Conservation (phyloP, 2,888 invertebrate species). For the Diachrysia chrysitis region DNA sequence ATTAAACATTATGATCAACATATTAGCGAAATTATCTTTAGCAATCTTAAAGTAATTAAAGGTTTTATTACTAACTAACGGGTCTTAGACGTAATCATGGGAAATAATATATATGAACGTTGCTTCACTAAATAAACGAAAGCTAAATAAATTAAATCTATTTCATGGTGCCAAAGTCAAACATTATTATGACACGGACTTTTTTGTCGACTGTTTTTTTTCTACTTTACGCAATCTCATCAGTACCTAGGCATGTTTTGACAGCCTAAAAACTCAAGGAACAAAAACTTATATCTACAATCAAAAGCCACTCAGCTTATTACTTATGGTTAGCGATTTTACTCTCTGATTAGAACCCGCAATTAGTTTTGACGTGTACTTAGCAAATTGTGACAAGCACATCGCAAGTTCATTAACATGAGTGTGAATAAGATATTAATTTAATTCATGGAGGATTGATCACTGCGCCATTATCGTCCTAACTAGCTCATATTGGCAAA, state of each 20-base stretch:
- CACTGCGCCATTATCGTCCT: slow-evolving; percentile 19
- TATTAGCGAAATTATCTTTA: too few species aligned
- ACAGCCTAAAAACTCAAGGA: slow-evolving; percentile 24
- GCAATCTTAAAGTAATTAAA: too few species aligned
- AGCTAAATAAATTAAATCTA: too few species aligned
- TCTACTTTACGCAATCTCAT: background rate
- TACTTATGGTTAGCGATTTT: slow-evolving; percentile 57
- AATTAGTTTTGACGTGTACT: slow-evolving; percentile 69
- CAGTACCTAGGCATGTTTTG: background rate
- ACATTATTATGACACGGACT: background rate
- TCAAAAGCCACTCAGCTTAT: slow-evolving; percentile 53
- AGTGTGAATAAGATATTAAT: slow-evolving; percentile 50
- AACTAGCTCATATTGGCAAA: slow-evolving; percentile 33
- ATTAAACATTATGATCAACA: too few species aligned
- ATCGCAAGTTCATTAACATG: slow-evolving; percentile 29
- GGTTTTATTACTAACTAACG: too few species aligned
- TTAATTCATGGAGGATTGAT: slow-evolving; percentile 41
- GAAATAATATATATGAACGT: too few species aligned
- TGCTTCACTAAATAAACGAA: too few species aligned
- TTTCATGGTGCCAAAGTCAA: background rate
- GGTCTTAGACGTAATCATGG: too few species aligned
- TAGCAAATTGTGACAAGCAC: slow-evolving; percentile 38
- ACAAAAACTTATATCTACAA: slow-evolving; percentile 42
- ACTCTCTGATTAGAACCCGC: slow-evolving; percentile 51
- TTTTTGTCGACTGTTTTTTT: background rate